A percentile compares a stretch with the other conserved stretches of the same genome.
phyloP scores from a whole-genome alignment of 2,113 vertebrate species.

The Actenoides lindsayi region DNA sequence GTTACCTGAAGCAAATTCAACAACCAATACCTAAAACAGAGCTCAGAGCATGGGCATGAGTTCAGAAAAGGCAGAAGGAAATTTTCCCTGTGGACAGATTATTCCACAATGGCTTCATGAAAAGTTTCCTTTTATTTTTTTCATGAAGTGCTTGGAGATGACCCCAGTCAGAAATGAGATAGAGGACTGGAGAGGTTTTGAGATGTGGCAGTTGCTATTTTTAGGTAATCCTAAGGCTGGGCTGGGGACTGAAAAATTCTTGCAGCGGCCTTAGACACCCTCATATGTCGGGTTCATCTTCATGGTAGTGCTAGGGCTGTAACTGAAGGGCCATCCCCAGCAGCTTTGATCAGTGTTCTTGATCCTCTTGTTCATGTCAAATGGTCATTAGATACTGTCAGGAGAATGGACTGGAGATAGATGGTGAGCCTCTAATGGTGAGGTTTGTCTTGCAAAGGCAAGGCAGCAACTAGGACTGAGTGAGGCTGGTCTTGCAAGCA shows the following conservation, averaged over 20 bases:
- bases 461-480: neutral
- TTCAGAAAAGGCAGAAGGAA: neutral
- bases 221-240: neutral
- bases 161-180: neutral
- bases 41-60: neutral
- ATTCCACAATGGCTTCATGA: neutral
- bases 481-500: neutral
- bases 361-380: neutral
- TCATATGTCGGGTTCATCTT: neutral
- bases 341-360: neutral
- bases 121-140: neutral
- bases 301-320: neutral
- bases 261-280: neutral
- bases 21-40: neutral
- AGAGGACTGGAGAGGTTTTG: neutral
- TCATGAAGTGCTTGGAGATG: neutral
- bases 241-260: neutral
- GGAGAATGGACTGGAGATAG: neutral
- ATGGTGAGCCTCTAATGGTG: neutral
- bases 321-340: neutral
- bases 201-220: neutral
- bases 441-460: neutral
- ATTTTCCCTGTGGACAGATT: neutral
- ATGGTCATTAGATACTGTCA: neutral
- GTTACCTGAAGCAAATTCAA: neutral